Evolutionary conservation across 2,797 vertebrate species (phyloP), one percentile per base, ranked within the genome.

Genomic region (Podargus strigoides): DNA sequence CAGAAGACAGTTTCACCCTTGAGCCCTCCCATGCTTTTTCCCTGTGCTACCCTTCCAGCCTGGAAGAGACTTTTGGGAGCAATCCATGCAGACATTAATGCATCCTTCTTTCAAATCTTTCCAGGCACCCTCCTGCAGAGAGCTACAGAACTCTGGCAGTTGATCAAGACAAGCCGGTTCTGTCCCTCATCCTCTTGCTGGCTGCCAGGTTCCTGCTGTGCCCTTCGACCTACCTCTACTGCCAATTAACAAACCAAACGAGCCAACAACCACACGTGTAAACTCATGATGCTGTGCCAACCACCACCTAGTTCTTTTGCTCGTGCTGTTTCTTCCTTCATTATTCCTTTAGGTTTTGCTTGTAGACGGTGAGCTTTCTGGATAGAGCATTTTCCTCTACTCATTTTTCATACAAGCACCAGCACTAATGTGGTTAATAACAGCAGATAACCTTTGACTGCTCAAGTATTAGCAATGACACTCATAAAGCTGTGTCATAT

Each of bases 401-500:
- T 79, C 73, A 36, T 39, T 89, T 53, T 63, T 53, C 86, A 52
- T n/a, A 42, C 32, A 68, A 30, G 69, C 83, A 66, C 32, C 63
- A 39, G 28, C 20, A 42, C 30, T 85, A 68, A 72, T 20, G 66
- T 49, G 47, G 87, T 83, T 92, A 95, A 90, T 93, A 93, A 80
- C 8, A 85, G 75, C 87, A 82, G 53, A 89, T 85, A 77, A 88
- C 91, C 93, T 93, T 70, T 64, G 91, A 47, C 85, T 79, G 67
- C 77, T 90, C 2, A 85, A 87, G 70, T 52, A 85, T 93, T 77
- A 87, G 90, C 60, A 44, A 58, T 68, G 80, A 80, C 95, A 88
- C 67, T 80, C 74, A 93, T 77, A 89, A 93, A 95, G 88, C 91
- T 68, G 93, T 87, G 95, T 91, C 90, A 85, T 89, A 96, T 92